Evolutionary conservation across 2,888 invertebrate species (phyloP), one percentile per base, ranked within the genome.

Genomic region (Pemphredon lugubris): DNA sequence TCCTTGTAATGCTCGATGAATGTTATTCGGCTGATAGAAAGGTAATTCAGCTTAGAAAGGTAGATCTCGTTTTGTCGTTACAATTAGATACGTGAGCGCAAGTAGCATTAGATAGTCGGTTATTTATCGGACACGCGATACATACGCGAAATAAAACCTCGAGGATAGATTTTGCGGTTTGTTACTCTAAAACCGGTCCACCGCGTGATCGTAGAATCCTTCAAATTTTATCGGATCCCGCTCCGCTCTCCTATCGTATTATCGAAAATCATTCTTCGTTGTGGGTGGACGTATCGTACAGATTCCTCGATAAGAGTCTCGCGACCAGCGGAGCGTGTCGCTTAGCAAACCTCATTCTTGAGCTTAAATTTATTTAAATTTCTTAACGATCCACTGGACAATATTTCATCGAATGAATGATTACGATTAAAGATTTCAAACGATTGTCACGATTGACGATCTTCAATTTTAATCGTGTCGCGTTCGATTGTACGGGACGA

Each of bases 101-200:
- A 26, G 14, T 45, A 14, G 26, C 2, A 45, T 45, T 45, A 30
- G n/a, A 34, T 34, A 20, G 13, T 23, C 13, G 13, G 14, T 16
- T 47, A 34, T 18, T 18, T 34, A 48, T 30, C 16, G n/a, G 18
- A 30, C 32, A 11, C n/a, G n/a, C 5, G 47, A 34, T 16, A 48
- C 48, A 34, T 14, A 9, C 9, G 20, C 20, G 13, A 34, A 21
- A 30, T 37, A 21, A 37, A 37, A 51, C 51, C 51, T 21, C 51
- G 40, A 14, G 23, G 53, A 53, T 53, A 34, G 53, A 20, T 39
- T 40, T 26, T 20, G 53, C 40, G 53, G 53, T 53, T 40, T 26
- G 40, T 34, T 7, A 55, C 37, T 13, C 30, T 30, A 44, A 23
- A 42, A 30, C 20, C 54, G 30, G 45, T 45, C 45, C 6, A 7